Base-by-base conservation (phyloP, 2,797 vertebrate genomes). In the Sylvia borin region DNA sequence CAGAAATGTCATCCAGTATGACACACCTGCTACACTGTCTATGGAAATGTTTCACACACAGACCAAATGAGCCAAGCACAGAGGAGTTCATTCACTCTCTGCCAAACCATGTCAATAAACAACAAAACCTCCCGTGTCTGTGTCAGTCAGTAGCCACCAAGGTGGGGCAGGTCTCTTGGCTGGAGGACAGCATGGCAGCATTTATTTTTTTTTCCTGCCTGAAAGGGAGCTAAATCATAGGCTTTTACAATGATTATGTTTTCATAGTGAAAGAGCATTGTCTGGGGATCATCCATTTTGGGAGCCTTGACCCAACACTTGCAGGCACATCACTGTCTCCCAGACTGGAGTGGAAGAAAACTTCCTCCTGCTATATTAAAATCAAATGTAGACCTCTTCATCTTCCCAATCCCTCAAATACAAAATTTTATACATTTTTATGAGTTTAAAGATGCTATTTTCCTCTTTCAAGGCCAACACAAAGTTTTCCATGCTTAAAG, bases 41-140 rank as follows among this genome's bases (percentile, higher is more conserved):
- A 16, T 0, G 0, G 53, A 70, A 80, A 29, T 8, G 11, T 57
- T 79, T 88, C 64, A 34, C 1, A 1, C 25, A 27, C 17, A 6
- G 32, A 74, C 51, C 29, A 40, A 90, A 71, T 34, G n/a, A 78
- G 47, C 34, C 67, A 85, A 57, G 61, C 48, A 67, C n/a, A 71
- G 53, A 74, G 38, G 58, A 61, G 38, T 17, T 90, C 21, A 70
- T 54, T 90, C 26, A 47, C 51, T 62, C 82, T 72, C 65, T 85
- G 72, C 54, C 79, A 95, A 92, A 66, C 40, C 32, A 9, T 5
- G 5, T 43, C 64, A 53, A 42, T 48, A 26, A 86, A 62, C 47
- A 57, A 75, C 16, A 68, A 72, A 74, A 72, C 24, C 62, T 78
- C 42, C 32, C 1, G 2, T 50, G 60, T 65, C 42, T 57, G 0